Percentiles rank a stretch among this genome's conserved stretches.
phyloP scores from a whole-genome alignment of 2,113 vertebrate species.

The Pavo muticus region DNA sequence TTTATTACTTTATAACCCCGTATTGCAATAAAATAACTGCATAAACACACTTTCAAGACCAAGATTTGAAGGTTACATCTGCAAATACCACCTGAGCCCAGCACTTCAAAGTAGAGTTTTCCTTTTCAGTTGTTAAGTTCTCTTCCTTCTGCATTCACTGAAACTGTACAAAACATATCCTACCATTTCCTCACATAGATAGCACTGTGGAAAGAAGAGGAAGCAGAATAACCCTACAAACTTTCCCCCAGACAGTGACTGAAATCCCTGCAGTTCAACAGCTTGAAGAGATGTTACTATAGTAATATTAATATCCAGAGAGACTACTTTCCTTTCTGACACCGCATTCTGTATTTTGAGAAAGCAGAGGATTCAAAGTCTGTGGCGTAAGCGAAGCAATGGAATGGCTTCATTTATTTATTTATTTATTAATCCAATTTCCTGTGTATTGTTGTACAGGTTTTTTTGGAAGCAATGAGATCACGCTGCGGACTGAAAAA shows the following conservation, averaged over 20 bases:
- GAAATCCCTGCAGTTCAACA: neutral
- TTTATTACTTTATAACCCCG: neutral
- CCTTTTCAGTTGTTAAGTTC: neutral
- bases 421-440: neutral
- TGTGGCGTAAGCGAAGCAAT: rapidly evolving
- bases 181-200: neutral
- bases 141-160: neutral
- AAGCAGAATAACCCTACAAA: neutral
- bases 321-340: neutral
- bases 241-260: neutral
- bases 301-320: neutral
- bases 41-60: neutral
- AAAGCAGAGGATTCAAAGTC: neutral
- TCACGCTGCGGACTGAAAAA: neutral
- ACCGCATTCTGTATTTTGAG: neutral
- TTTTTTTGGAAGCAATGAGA: neutral
- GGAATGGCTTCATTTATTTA: neutral
- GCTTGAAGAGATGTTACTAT: neutral
- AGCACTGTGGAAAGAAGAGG: neutral
- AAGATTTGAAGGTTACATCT: neutral
- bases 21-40: neutral
- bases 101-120: neutral
- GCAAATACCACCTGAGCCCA: neutral
- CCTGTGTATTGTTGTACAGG: neutral
- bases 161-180: neutral